These are phyloP conservation scores for Semotilus atromaculatus DNA, from an alignment of 2,797 vertebrate genomes.

Conservation along the genomic window DNA sequence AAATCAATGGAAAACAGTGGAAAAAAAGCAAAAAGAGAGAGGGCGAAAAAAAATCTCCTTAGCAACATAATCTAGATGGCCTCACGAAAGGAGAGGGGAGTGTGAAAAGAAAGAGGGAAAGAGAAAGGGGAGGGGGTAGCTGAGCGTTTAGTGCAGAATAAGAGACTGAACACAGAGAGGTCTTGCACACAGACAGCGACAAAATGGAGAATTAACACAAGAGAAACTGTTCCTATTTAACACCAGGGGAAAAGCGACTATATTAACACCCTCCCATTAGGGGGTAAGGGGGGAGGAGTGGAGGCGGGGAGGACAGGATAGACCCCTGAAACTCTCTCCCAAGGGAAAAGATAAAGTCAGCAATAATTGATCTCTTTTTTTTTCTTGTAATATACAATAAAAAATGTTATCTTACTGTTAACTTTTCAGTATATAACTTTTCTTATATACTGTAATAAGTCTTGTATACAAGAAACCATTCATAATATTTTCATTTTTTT, in stretches of 20 bases:
- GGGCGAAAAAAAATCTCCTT: constrained; percentile 88
- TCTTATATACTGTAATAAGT: not conserved
- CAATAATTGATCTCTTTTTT: constrained; percentile 41
- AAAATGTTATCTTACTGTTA: not conserved
- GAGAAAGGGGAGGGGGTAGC: constrained; percentile 65
- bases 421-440: not conserved
- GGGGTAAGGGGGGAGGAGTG: constrained; percentile 40
- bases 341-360: constrained; percentile 58
- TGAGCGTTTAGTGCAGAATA: constrained; percentile 83
- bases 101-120: constrained; percentile 82
- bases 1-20: constrained; percentile 98
- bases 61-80: constrained; percentile 99
- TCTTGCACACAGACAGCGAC: constrained; percentile 87
- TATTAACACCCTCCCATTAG: constrained; percentile 83
- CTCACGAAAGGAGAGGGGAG: constrained; percentile 73
- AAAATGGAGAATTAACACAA: constrained; percentile 99
- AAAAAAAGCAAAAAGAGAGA: constrained; percentile 78
- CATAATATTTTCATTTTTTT: not conserved
- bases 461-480: not conserved
- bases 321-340: constrained; percentile 43
- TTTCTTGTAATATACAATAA: not conserved
- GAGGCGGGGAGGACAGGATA: constrained; percentile 20
- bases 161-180: constrained; percentile 88
- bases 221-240: constrained; percentile 98
- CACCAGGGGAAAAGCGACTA: constrained; percentile 90